Conservation (phyloP, 2,113 vertebrate species). For the Tetraodon nigroviridis region DNA sequence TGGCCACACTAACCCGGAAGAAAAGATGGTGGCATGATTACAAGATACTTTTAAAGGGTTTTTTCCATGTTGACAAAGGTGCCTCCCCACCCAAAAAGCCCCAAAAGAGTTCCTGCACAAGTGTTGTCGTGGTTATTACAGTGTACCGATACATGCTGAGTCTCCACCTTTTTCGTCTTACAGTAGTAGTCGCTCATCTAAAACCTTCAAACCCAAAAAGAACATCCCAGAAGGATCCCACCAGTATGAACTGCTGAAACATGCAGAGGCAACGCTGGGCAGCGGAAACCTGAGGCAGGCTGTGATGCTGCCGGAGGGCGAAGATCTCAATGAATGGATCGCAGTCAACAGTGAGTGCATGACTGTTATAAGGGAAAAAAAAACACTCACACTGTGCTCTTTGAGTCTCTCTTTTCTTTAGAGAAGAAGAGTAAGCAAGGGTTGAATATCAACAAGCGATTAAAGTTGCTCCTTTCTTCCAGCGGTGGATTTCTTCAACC, state of each 20-base stretch:
- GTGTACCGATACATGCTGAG: not conserved
- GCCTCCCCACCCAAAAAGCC: no score
- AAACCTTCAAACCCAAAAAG: slow-evolving; percentile 97
- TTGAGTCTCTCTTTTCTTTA: no score
- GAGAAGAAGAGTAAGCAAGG: no score
- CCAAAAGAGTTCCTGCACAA: not conserved
- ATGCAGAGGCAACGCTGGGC: slow-evolving; percentile 91
- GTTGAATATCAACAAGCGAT: no score
- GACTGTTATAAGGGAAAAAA: not conserved
- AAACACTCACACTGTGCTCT: no score
- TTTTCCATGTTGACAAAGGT: no score
- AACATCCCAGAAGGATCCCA: slow-evolving; percentile 96
- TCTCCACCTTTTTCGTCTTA: slow-evolving; percentile 6
- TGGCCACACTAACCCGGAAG: not conserved
- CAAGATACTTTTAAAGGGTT: no score
- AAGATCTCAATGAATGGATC: slow-evolving; percentile 97
- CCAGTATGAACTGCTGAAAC: slow-evolving; percentile 93
- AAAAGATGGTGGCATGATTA: not conserved
- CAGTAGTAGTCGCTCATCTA: slow-evolving; percentile 88
- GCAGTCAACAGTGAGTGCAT: slow-evolving; percentile 90
- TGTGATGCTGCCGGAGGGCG: slow-evolving; percentile 91
- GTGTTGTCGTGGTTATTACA: not conserved
- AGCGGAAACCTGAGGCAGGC: slow-evolving; percentile 93
- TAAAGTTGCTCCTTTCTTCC: not conserved
- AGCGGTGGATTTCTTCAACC: slow-evolving; percentile 99